These are phyloP conservation scores for Dasyurus viverrinus DNA, from an alignment of 2,113 vertebrate genomes.

Conservation along the genomic window DNA sequence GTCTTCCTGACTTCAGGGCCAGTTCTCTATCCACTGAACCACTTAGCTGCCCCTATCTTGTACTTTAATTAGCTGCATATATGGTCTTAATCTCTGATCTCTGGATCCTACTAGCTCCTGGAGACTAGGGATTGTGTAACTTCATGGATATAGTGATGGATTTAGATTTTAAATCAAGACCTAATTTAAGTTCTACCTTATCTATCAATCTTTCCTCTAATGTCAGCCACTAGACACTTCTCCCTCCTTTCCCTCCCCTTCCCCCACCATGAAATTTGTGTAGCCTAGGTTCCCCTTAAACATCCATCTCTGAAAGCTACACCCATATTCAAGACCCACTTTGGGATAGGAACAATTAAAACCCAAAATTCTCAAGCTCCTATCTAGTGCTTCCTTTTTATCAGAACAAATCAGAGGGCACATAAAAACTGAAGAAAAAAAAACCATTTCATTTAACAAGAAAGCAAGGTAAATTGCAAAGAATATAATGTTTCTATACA, in stretches of 20 bases:
- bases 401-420: background rate
- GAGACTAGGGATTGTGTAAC: background rate
- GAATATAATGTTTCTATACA: background rate
- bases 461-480: background rate
- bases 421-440: background rate
- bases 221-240: background rate
- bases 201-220: background rate
- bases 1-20: no score
- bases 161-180: background rate
- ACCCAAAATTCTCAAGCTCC: background rate
- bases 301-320: constrained; percentile 8
- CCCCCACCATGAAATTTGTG: background rate
- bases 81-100: background rate
- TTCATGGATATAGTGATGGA: background rate
- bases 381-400: background rate
- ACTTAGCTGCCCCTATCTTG: background rate
- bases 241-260: background rate
- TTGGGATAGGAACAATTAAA: background rate
- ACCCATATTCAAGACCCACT: background rate
- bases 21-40: no score
- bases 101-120: background rate
- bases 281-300: background rate
- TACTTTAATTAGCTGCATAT: background rate
- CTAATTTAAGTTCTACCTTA: background rate
- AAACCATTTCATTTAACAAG: background rate